phyloP scores from a whole-genome alignment of 64 coral and sea anemone genomes.

The Catalaphyllia jardinei region DNA sequence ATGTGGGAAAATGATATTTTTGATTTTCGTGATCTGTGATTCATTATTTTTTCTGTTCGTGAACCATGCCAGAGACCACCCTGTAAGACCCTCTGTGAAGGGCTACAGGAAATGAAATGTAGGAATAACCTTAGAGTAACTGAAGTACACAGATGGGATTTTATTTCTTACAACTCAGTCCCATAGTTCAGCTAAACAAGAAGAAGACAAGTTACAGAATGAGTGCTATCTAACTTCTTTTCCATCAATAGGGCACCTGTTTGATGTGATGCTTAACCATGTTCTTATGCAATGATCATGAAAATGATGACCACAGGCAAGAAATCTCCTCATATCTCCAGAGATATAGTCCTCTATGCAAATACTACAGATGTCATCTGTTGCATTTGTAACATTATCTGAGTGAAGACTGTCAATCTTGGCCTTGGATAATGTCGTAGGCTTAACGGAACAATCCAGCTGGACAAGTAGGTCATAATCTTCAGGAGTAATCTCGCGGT shows the following conservation, averaged over 20 bases:
- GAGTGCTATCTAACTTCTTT: conserved; percentile 43
- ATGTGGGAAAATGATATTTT: too few species aligned
- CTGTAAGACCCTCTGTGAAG: too few species aligned
- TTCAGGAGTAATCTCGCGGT: conserved; percentile 88
- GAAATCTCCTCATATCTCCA: conserved; percentile 45
- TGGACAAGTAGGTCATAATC: conserved; percentile 82
- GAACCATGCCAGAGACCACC: too few species aligned
- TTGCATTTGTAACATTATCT: conserved; percentile 32
- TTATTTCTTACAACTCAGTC: neutral
- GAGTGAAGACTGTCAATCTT: conserved; percentile 57
- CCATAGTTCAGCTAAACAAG: neutral
- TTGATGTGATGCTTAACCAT: conserved; percentile 75
- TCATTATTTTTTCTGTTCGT: too few species aligned
- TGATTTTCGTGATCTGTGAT: too few species aligned
- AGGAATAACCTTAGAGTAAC: too few species aligned
- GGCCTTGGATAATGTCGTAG: conserved; percentile 65
- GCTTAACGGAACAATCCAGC: conserved; percentile 59
- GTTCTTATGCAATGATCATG: conserved; percentile 74
- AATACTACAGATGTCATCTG: conserved; percentile 69
- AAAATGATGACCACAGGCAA: conserved; percentile 82
- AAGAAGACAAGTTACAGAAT: too few species aligned
- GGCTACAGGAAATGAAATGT: too few species aligned
- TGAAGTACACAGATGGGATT: too few species aligned
- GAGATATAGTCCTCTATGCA: conserved; percentile 78
- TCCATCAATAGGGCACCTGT: conserved; percentile 81